These are phyloP conservation scores for Stenotaenia linearis DNA, from an alignment of 2,888 invertebrate genomes.

Conservation along the genomic window DNA sequence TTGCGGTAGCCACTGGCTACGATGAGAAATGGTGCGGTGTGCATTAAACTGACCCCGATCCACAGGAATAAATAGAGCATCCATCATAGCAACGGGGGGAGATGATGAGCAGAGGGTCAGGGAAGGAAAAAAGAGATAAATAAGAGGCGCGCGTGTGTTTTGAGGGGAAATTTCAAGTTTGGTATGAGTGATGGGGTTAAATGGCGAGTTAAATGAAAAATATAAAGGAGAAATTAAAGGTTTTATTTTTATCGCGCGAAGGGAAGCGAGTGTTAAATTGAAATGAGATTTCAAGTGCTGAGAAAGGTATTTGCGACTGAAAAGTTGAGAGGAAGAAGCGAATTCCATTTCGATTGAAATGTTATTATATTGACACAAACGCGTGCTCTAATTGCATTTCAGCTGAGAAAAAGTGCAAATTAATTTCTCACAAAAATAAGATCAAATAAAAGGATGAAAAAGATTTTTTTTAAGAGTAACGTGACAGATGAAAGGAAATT, in stretches of 20 bases:
- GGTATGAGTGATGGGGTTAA: conserved; percentile 1
- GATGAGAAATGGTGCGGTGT: conserved; percentile 4
- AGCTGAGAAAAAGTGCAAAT: neutral
- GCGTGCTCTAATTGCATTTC: conserved; percentile 3
- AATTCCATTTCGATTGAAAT: conserved; percentile 17
- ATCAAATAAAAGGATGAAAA: neutral
- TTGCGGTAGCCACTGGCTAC: conserved; percentile 20
- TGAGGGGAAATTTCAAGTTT: neutral
- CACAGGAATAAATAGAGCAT: conserved; percentile 20
- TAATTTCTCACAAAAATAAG: neutral
- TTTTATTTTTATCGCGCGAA: neutral
- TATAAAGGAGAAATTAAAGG: neutral
- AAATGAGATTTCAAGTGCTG: neutral
- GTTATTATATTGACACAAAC: conserved; percentile 14
- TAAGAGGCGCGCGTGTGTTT: neutral
- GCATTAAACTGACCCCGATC: conserved; percentile 24
- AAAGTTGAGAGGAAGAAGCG: neutral
- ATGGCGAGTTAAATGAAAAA: neutral
- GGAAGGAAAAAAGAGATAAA: neutral
- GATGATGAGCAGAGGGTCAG: neutral
- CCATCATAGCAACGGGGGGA: neutral
- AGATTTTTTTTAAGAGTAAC: too few relatives aligned
- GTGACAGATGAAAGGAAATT: neutral
- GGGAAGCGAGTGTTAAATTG: neutral
- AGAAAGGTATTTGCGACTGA: neutral